These are phyloP conservation scores for Miltochrista miniata DNA, from an alignment of 2,888 invertebrate genomes.

Conservation along the genomic window DNA sequence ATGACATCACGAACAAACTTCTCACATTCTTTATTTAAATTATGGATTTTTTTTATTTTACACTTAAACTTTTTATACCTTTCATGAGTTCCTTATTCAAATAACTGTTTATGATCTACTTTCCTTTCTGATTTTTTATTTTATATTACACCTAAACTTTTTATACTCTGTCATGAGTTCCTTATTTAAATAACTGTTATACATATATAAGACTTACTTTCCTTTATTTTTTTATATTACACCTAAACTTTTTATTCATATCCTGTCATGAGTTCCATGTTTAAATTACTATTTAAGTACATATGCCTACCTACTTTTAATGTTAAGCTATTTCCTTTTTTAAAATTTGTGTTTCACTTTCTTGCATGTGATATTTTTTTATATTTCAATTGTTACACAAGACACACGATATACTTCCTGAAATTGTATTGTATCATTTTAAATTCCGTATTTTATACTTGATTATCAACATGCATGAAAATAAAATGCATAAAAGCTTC, in stretches of 20 bases:
- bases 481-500: constrained; percentile 8
- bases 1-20: not conserved
- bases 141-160: not conserved
- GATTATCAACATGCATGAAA: constrained; percentile 7
- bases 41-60: not conserved
- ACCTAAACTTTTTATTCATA: not conserved
- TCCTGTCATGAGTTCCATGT: not conserved
- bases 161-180: not conserved
- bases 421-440: not conserved
- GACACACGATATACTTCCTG: not conserved
- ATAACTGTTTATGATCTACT: not conserved
- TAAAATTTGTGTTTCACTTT: not conserved
- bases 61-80: not conserved
- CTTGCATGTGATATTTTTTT: not conserved
- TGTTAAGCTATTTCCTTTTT: too few species aligned
- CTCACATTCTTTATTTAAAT: constrained; percentile 2
- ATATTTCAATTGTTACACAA: not conserved
- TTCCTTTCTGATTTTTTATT: not conserved
- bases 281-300: too few species aligned
- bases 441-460: not conserved
- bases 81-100: too few species aligned
- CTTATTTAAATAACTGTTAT: too few species aligned
- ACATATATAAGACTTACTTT: not conserved
- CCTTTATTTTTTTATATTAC: not conserved
- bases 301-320: too few species aligned